These are phyloP conservation scores for Oreotragus oreotragus DNA, from an alignment of 2,113 vertebrate species.

Conservation along the genomic window DNA sequence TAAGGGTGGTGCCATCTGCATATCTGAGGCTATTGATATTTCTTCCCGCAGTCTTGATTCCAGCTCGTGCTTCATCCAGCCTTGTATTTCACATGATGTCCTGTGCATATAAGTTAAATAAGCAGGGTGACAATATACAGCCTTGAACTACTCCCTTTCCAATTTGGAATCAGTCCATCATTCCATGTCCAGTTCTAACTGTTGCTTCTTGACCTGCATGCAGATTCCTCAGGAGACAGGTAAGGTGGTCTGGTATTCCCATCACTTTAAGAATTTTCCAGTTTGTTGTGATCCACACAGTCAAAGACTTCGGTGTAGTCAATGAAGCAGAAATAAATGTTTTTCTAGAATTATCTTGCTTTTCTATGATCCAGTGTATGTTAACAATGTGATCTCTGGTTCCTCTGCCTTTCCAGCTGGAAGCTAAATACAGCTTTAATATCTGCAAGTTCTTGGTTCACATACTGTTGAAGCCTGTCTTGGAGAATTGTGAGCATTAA, in stretches of 20 bases:
- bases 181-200: neutral
- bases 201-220: neutral
- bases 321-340: neutral
- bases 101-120: neutral
- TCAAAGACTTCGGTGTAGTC: neutral
- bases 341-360: neutral
- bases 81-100: neutral
- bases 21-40: neutral
- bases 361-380: fast-evolving
- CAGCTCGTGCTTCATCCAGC: neutral
- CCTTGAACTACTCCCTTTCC: neutral
- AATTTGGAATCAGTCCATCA: neutral
- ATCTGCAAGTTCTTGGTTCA: neutral
- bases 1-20: neutral
- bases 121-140: neutral
- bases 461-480: neutral
- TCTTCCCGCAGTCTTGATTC: fast-evolving
- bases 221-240: neutral
- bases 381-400: neutral
- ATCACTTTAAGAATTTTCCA: neutral
- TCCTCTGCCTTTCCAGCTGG: neutral
- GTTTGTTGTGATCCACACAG: neutral
- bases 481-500: neutral
- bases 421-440: neutral
- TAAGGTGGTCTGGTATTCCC: neutral